Base-by-base conservation (phyloP, 1,140 invertebrate species). In the Mamestra configurata region DNA sequence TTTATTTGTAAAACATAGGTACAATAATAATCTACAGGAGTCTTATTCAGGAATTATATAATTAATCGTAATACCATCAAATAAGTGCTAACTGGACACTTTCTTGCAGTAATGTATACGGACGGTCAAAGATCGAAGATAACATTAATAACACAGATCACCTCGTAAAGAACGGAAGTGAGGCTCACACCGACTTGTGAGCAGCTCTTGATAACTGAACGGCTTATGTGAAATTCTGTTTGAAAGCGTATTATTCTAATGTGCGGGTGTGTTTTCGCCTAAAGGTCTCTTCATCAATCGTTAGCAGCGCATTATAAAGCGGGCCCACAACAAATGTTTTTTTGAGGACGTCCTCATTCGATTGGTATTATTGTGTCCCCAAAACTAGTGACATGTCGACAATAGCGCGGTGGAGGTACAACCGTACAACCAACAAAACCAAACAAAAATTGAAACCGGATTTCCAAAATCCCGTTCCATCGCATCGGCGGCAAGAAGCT, bases 401-500 rank as follows among this genome's bases (percentile, higher is more conserved):
- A 92, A 92, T 92, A 79, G 86, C 82, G 79, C 86, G 84, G 82
- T 82, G 87, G 86, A 87, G 86, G 82, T 83, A 79, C 78, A 86
- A 84, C 80, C 86, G 82, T 83, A 79, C 78, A 86, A 84, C 80
- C 86, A 68, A 77, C 86, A 83, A 87, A 88, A 80, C 86, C 84
- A 84, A 92, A 92, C 84, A 88, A 90, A 92, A 89, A 83, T 68
- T 88, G 84, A 87, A 95, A 95, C 93, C 93, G 92, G 92, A 95
- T 95, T 92, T 93, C 91, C 92, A 93, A 95, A 95, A 93, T 95
- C 92, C 93, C 93, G 93, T 94, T 94, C 82, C 55, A 87, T 89
- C 86, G 92, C 89, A 89, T 89, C 88, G 84, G 88, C 91, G 84
- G 88, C 91, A 93, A 93, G 89, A 92, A 89, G 88, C 88, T 92